A percentile compares a stretch with the other conserved stretches of the same genome.
These are phyloP conservation scores for Chaetoderma sp. DNA, from an alignment of 2,888 invertebrate genomes.

Conservation along the genomic window DNA sequence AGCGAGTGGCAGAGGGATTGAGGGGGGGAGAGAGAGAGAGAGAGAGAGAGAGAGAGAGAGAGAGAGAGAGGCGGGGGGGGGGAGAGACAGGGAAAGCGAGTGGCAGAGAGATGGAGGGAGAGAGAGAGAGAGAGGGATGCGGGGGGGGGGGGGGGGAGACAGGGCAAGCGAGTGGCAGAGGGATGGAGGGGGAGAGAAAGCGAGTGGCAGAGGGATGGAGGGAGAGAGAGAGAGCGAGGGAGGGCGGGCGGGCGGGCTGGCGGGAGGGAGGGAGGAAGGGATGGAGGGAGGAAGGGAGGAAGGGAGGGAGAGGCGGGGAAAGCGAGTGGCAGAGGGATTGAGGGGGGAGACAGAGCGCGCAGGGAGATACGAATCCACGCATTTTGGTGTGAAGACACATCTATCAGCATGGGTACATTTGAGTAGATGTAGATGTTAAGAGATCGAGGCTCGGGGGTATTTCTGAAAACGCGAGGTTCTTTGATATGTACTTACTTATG, in stretches of 20 bases:
- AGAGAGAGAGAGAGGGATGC: slow-evolving; percentile 8
- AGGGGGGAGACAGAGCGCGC: not conserved
- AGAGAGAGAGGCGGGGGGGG: too few species aligned
- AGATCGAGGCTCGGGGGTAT: too few species aligned
- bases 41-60: slow-evolving; percentile 13
- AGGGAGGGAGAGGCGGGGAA: not conserved
- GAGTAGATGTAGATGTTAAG: not conserved
- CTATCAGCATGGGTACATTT: not conserved
- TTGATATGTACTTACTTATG: too few species aligned
- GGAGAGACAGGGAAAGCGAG: too few species aligned
- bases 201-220: too few species aligned
- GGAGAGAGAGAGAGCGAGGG: too few species aligned
- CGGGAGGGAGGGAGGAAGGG: too few species aligned
- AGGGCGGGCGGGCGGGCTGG: not conserved
- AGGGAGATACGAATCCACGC: not conserved
- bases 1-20: too few species aligned
- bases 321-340: too few species aligned
- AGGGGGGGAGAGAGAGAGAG: too few species aligned
- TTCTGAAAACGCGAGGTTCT: too few species aligned
- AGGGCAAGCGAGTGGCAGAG: not conserved
- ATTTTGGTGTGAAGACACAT: not conserved
- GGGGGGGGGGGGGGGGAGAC: not conserved
- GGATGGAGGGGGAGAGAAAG: not conserved
- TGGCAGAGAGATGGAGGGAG: too few species aligned
- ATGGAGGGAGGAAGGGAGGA: not conserved